phyloP scores from a whole-genome alignment of 1,140 invertebrate genomes.

The Drosophila pandora region DNA sequence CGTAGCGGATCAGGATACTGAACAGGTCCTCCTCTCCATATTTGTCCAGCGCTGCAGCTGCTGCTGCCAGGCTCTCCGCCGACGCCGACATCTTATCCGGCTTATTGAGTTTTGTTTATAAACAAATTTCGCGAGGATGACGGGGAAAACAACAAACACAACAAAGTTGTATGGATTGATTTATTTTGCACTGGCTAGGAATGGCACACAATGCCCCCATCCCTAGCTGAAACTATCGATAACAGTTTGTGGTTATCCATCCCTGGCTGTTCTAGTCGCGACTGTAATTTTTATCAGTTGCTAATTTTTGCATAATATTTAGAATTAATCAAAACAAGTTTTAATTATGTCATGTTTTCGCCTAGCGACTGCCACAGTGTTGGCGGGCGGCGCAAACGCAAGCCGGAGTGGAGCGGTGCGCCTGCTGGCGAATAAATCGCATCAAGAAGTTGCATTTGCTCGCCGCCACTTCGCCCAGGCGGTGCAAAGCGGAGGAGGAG shows the following conservation, averaged over 20 bases:
- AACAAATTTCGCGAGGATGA: conserved; percentile 7
- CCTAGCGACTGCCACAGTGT: conserved; percentile 29
- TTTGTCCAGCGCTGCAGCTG: conserved; percentile 60
- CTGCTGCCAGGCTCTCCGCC: conserved; percentile 46
- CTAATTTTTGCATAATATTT: conserved; percentile 69
- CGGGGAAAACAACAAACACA: conserved; percentile 2
- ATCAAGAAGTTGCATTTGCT: conserved; percentile 18
- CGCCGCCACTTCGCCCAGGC: conserved; percentile 49
- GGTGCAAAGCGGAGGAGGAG: conserved; percentile 2
- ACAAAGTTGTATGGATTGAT: conserved; percentile 14
- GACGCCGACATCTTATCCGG: conserved; percentile 38
- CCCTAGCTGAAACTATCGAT: conserved; percentile 18
- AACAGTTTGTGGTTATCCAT: neutral
- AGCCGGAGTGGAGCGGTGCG: conserved; percentile 16
- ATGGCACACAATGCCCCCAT: neutral
- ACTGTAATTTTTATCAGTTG: conserved; percentile 20
- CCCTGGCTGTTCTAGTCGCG: conserved; percentile 18
- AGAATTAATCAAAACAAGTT: conserved; percentile 22
- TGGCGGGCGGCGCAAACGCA: neutral
- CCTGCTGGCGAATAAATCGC: conserved; percentile 14
- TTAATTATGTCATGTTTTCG: conserved; percentile 60
- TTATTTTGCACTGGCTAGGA: conserved; percentile 54
- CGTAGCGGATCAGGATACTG: conserved; percentile 67
- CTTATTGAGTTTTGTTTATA: conserved; percentile 10
- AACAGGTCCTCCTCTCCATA: conserved; percentile 75